phyloP scores from a whole-genome alignment of 2,113 vertebrate species.

The Natator depressus region DNA sequence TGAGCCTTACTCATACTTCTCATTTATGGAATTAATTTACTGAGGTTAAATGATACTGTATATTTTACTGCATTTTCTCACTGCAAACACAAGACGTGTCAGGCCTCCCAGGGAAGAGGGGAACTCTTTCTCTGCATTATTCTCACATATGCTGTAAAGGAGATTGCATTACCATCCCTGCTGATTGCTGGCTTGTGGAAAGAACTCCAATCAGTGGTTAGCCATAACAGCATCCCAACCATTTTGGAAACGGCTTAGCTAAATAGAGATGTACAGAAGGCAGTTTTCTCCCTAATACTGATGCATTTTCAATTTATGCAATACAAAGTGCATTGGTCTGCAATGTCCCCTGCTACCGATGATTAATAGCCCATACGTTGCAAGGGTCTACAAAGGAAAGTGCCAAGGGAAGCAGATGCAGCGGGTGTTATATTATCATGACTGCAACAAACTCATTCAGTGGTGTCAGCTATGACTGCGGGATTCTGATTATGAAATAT shows the following conservation, averaged over 20 bases:
- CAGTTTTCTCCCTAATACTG: slow-evolving; percentile 69
- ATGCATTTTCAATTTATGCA: slow-evolving; percentile 78
- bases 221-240: slow-evolving; percentile 47
- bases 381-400: slow-evolving; percentile 75
- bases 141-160: not conserved
- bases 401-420: slow-evolving; percentile 79
- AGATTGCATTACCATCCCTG: not conserved
- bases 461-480: slow-evolving; percentile 80
- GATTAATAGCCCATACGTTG: slow-evolving; percentile 79
- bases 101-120: not conserved
- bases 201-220: slow-evolving; percentile 57
- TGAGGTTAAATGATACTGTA: not conserved
- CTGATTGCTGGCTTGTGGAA: slow-evolving; percentile 48
- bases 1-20: not conserved
- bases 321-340: slow-evolving; percentile 75
- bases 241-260: slow-evolving; percentile 69
- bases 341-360: slow-evolving; percentile 70
- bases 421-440: slow-evolving; percentile 79
- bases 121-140: not conserved
- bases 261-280: slow-evolving; percentile 73
- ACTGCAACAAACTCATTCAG: slow-evolving; percentile 81
- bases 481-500: slow-evolving; percentile 88
- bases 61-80: slow-evolving; percentile 13
- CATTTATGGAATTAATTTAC: slow-evolving; percentile 4
- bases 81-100: not conserved